Evolutionary conservation across 1,140 invertebrate genomes (phyloP), one percentile per base, ranked within the genome.

Genomic region (Cyclina sinensis): DNA sequence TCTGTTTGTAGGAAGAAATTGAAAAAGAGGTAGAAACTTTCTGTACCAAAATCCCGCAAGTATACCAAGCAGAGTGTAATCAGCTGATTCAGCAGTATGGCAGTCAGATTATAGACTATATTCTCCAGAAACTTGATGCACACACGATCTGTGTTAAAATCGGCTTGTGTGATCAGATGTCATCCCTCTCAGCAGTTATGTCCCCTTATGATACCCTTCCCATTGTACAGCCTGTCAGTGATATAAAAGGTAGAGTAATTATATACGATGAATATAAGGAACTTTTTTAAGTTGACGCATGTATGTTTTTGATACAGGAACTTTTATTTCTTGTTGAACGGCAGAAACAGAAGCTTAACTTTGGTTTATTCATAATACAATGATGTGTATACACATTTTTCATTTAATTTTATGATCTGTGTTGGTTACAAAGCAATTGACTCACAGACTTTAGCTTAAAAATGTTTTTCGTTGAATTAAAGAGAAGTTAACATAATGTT

Each of bases 21-120:
- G 97, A 98, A 94, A 94, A 96, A 1, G 95, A 97, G 16, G 96
- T 99, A 1, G 96, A 97, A 85, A 94, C 94, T 18, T 95, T 98
- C 12, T 99, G 98, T 95, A 96, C 96, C 48, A 93, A 96, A 68
- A 94, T 99, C 94, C 98, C 98, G 0, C 96, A 96, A 86, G 96
- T 96, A 0, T 93, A 98, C 0, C 94, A 95, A 11, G 91, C 95
- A 9, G 96, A 97, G 79, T 99, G 98, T 93, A 96, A 97, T 76
- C 91, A 96, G 62, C 98, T 99, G 94, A 97, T 99, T 12, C 96
- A 97, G 59, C 95, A 97, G 90, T 98, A 99, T 95, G 97, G 96
- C 2, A 96, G 97, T 88, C 92, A 97, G 0, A 96, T 98, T 30
- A 97, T 99, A 86, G 95, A 96, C 21, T 94, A 98, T 78, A 93